Percentiles rank a stretch among this genome's conserved stretches.
Evolutionary conservation across 2,797 vertebrate genomes (phyloP).

Genomic region (Argentina silus): DNA sequence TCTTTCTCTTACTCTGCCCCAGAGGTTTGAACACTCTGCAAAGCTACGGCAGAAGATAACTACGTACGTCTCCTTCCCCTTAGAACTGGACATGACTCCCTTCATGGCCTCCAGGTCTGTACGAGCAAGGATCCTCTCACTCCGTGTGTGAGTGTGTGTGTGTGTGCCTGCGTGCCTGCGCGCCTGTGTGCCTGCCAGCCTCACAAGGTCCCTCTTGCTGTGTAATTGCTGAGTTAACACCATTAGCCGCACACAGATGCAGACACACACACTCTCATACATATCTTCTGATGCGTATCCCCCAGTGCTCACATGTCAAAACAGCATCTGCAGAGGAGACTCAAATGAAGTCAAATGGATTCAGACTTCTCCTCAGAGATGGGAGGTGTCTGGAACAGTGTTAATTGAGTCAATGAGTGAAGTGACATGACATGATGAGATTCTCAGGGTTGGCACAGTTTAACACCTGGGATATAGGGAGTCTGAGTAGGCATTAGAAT

Average conservation of each 20-base stretch:
- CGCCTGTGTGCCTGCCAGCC: background rate
- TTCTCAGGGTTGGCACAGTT: too few species aligned
- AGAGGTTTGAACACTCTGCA: constrained; percentile 91
- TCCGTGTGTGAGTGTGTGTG: constrained; percentile 19
- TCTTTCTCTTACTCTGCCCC: background rate
- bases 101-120: constrained; percentile 91
- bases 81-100: constrained; percentile 91
- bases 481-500: background rate
- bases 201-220: background rate
- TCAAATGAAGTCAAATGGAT: background rate
- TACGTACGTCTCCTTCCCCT: constrained; percentile 88
- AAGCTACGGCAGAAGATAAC: constrained; percentile 90
- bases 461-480: background rate
- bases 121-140: background rate
- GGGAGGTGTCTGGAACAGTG: background rate
- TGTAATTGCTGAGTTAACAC: background rate
- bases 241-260: background rate
- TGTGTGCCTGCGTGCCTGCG: background rate
- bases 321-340: background rate
- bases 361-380: background rate
- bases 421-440: background rate
- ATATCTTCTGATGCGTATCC: background rate
- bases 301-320: background rate
- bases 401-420: background rate
- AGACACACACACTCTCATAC: background rate